Conservation (phyloP, 2,113 vertebrate species). For the Thinocorus orbignyianus region DNA sequence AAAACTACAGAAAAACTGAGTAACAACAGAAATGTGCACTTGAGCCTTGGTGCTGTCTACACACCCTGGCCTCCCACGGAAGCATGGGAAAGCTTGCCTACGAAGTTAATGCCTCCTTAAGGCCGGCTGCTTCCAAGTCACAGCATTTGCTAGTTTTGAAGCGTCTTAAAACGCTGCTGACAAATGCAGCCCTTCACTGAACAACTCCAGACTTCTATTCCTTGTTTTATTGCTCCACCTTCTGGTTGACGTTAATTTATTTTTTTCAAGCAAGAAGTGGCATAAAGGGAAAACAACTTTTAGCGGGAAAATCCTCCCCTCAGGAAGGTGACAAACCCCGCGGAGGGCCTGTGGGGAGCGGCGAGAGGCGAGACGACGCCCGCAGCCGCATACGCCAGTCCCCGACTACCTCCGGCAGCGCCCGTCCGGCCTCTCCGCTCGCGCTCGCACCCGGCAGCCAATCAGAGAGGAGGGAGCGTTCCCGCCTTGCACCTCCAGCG, state of each 20-base stretch:
- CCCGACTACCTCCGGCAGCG: not conserved
- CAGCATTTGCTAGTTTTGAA: not conserved
- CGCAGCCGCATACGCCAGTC: too few relatives aligned
- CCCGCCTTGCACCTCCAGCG: not conserved
- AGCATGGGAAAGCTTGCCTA: not conserved
- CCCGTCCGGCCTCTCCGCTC: not conserved
- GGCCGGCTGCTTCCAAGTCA: accelerated
- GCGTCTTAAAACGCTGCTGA: accelerated
- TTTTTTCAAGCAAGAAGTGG: accelerated
- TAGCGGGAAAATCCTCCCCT: not conserved
- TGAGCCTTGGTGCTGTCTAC: not conserved
- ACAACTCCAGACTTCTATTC: accelerated
- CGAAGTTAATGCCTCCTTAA: not conserved
- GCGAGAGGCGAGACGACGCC: too few relatives aligned
- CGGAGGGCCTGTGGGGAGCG: not conserved
- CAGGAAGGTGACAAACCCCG: not conserved
- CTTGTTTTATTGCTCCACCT: constrained; percentile 56
- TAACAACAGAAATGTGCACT: accelerated
- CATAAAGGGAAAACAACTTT: accelerated
- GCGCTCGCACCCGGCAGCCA: not conserved
- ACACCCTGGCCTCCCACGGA: not conserved
- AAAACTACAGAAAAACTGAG: not conserved
- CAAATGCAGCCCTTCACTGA: accelerated
- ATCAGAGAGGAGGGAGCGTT: not conserved
- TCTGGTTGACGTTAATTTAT: not conserved